phyloP scores from a whole-genome alignment of 2,113 vertebrate genomes.

The Rallus limicola region DNA sequence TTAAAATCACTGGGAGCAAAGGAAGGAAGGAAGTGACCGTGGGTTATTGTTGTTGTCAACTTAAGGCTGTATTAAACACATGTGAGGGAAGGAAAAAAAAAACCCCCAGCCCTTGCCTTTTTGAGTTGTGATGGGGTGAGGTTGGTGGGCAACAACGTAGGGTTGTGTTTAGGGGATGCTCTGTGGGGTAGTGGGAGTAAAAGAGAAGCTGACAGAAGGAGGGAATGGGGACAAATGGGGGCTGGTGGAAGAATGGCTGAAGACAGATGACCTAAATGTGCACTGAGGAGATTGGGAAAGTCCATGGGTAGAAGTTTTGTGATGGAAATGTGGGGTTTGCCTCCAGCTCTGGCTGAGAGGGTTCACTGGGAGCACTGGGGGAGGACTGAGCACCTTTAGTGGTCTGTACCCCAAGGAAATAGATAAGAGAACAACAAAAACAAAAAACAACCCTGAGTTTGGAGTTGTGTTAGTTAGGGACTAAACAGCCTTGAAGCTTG shows the following conservation, averaged over 20 bases:
- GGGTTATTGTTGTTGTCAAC: constrained; percentile 58
- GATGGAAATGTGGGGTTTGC: background rate
- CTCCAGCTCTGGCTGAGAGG: accelerated
- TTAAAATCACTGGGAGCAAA: constrained; percentile 13
- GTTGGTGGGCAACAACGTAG: background rate
- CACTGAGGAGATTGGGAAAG: background rate
- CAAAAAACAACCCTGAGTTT: background rate
- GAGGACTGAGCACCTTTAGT: background rate
- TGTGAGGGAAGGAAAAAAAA: background rate
- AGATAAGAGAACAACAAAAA: no score
- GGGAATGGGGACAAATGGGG: background rate
- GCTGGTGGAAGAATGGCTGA: background rate
- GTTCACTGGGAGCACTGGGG: background rate
- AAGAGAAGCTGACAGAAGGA: background rate
- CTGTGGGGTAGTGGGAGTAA: background rate
- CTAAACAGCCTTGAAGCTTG: accelerated
- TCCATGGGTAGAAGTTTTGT: background rate
- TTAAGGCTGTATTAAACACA: constrained; percentile 8
- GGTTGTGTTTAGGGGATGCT: background rate
- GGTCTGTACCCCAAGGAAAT: background rate
- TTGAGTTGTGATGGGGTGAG: background rate
- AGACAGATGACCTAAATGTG: constrained; percentile 50
- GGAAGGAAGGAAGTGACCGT: constrained; percentile 50
- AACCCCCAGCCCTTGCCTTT: background rate
- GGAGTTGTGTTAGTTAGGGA: background rate